Evolutionary conservation across 1,140 invertebrate genomes (phyloP), one percentile per base, ranked within the genome.

Genomic region (Drosophila trapezifrons): DNA sequence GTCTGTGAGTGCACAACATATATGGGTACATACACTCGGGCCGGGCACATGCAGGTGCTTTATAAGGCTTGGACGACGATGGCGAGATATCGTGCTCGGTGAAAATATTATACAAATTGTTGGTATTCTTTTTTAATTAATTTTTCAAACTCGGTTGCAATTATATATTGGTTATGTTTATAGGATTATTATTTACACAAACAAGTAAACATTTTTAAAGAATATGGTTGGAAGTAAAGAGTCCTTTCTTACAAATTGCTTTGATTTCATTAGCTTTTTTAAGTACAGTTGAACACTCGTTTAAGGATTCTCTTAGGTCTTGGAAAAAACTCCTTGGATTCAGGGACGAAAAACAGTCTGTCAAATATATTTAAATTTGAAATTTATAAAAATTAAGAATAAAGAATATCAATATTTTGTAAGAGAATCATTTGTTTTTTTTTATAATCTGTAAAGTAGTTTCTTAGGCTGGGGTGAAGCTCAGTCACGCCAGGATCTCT

Each of bases 21-120:
- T 25, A 22, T 40, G 27, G 45, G 35, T 40, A 27, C 37, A 18
- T 10, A 42, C 27, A 60, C 37, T 18, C 17, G 27, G 12, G n/a
- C 47, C 17, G 6, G 27, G n/a, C 13, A 6, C 42, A 42, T 46
- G 56, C 38, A 71, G 55, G 37, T 64, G 56, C 27, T 54, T 37
- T 51, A 51, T 17, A 58, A 46, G 29, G 35, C 35, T 73, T n/a
- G 25, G 37, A 17, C 6, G 32, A 17, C 10, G 29, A 15, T 29
- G 35, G 7, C 35, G 5, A n/a, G 35, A 52, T 66, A 32, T 66
- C 35, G 35, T 25, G 51, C 60, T 65, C 45, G 46, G 45, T 1
- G 9, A 42, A 43, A 35, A 52, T 64, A 20, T 56, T 17, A n/a
- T 17, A 40, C 5, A 4, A 3, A 10, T 15, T 22, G 17, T n/a